Evolutionary conservation across 2,888 invertebrate genomes (phyloP).

Genomic region (Lepidochitona cinerea): DNA sequence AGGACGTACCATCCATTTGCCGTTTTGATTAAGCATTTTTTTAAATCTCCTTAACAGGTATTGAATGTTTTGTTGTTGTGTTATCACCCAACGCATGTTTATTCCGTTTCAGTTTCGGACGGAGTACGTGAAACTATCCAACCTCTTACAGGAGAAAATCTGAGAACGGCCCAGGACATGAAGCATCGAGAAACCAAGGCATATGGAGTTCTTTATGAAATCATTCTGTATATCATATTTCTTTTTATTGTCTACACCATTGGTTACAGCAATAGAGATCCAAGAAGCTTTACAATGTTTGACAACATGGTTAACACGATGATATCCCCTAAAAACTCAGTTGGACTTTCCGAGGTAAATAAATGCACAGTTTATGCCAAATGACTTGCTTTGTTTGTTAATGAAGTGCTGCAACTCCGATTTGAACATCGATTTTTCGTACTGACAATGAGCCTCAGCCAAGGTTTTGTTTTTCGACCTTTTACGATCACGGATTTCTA

Average conservation of each 20-base stretch:
- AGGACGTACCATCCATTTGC: no score
- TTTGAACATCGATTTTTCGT: no score
- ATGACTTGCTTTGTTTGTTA: no score
- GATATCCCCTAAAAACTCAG: conserved; percentile 20
- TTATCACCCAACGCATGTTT: no score
- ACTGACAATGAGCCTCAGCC: no score
- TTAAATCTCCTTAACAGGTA: no score
- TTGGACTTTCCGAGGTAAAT: background rate
- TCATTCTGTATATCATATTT: conserved; percentile 36
- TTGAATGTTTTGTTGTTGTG: no score
- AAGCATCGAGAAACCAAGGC: conserved; percentile 22
- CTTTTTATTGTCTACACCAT: conserved; percentile 48
- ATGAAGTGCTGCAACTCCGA: no score
- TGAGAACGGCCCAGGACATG: conserved; percentile 19
- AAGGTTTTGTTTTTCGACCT: no score
- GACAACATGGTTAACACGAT: conserved; percentile 33
- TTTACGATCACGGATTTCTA: no score
- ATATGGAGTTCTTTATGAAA: conserved; percentile 29
- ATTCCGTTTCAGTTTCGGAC: background rate
- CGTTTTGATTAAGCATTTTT: no score
- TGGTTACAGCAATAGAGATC: conserved; percentile 47
- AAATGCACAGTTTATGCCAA: no score
- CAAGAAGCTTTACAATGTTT: conserved; percentile 38
- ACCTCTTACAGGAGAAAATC: background rate
- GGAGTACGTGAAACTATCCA: background rate